A percentile compares a stretch with the other conserved stretches of the same genome.
Conservation (phyloP, 2,888 invertebrate species). For the Pachymerium ferrugineum region DNA sequence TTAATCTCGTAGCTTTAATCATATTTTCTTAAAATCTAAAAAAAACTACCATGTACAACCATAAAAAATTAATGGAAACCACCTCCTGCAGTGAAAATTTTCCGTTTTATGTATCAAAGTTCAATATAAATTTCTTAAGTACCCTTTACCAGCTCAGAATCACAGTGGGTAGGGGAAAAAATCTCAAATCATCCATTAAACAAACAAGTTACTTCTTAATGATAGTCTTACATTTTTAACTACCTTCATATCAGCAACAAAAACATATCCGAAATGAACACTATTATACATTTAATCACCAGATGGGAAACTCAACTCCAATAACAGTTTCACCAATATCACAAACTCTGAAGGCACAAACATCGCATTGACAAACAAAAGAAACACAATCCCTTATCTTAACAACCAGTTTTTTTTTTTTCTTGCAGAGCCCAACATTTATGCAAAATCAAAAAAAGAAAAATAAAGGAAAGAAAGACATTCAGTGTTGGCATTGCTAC, state of each 20-base stretch:
- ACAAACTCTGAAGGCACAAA: constrained; percentile 11
- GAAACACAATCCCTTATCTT: constrained; percentile 20
- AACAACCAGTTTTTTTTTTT: too few species aligned
- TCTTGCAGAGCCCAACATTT: too few species aligned
- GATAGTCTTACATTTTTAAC: constrained; percentile 25
- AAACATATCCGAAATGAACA: constrained; percentile 24
- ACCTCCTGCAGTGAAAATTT: constrained; percentile 1
- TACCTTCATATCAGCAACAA: constrained; percentile 24
- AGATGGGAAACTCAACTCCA: constrained; percentile 27
- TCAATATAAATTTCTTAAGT: constrained; percentile 19
- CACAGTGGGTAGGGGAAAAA: neutral
- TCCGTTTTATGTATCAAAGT: constrained; percentile 12
- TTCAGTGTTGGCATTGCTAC: too few species aligned
- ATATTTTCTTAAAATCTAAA: too few species aligned
- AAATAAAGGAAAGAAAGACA: too few species aligned
- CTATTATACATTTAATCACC: constrained; percentile 16
- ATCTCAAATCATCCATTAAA: constrained; percentile 25
- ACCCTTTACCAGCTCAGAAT: neutral
- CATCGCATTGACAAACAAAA: constrained; percentile 19
- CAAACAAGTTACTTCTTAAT: constrained; percentile 24
- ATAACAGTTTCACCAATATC: constrained; percentile 27
- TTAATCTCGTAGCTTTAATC: neutral
- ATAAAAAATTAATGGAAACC: constrained; percentile 24
- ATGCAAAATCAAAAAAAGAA: too few species aligned
- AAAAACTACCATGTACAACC: neutral